These are phyloP conservation scores for Schizopygopsis pylzovi DNA, from an alignment of 2,797 vertebrate species.

Conservation along the genomic window DNA sequence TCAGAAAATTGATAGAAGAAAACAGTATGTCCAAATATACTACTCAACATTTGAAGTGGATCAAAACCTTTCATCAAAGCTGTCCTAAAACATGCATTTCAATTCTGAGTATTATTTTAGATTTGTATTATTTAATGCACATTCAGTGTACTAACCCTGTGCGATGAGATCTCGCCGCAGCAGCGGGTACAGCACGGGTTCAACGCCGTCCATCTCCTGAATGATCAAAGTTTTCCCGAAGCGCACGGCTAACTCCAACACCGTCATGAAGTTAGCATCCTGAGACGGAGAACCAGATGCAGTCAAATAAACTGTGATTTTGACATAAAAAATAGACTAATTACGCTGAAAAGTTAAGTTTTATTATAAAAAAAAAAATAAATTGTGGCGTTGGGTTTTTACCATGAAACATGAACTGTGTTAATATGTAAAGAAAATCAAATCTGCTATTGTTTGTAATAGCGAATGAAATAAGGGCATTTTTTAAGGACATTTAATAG, in stretches of 20 bases:
- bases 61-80: no score
- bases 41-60: no score
- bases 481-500: neutral
- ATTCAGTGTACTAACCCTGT: constrained; percentile 80
- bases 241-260: constrained; percentile 92
- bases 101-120: neutral
- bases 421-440: neutral
- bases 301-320: neutral
- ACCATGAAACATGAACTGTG: no score
- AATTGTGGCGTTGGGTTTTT: no score
- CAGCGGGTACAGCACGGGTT: constrained; percentile 93
- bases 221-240: constrained; percentile 98
- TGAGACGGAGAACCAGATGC: constrained; percentile 61
- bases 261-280: constrained; percentile 93
- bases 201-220: constrained; percentile 95
- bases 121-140: neutral
- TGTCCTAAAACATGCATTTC: neutral
- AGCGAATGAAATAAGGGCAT: no score
- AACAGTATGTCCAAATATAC: no score
- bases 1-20: no score
- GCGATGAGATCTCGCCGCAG: constrained; percentile 91
- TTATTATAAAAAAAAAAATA: no score
- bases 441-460: neutral
- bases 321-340: neutral
- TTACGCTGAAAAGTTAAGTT: no score